Conservation (phyloP, 2,113 vertebrate genomes). For the Centropristis striata region DNA sequence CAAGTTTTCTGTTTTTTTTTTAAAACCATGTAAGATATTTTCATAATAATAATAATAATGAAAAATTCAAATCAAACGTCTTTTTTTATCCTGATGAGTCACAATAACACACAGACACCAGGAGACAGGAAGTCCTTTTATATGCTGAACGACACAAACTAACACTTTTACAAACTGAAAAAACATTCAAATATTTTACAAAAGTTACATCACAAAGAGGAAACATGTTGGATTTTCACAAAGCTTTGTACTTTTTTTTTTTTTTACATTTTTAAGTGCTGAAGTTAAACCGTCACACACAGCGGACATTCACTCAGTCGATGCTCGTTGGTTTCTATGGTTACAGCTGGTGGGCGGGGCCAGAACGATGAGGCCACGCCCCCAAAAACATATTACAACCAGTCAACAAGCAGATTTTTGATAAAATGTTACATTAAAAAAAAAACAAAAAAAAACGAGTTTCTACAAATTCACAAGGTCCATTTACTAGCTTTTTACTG, state of each 20-base stretch:
- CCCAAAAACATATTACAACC: not conserved
- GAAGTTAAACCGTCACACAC: slow-evolving; percentile 35
- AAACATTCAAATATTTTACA: slow-evolving; percentile 42
- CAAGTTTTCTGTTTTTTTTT: too few species aligned
- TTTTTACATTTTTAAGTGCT: slow-evolving; percentile 51
- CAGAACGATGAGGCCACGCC: not conserved
- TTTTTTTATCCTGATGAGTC: slow-evolving; percentile 32
- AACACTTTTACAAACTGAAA: slow-evolving; percentile 31
- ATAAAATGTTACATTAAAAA: not conserved
- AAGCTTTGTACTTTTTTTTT: not conserved
- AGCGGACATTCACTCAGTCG: slow-evolving; percentile 16
- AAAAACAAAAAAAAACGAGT: not conserved
- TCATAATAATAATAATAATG: too few species aligned
- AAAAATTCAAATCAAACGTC: not conserved
- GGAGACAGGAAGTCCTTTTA: slow-evolving; percentile 19
- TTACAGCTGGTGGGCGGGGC: not conserved
- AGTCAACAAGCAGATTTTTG: not conserved
- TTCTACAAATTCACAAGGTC: not conserved
- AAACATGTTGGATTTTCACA: slow-evolving; percentile 6
- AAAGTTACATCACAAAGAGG: slow-evolving; percentile 41
- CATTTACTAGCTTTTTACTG: not conserved
- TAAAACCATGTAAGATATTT: too few species aligned
- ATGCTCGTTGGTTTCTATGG: not conserved
- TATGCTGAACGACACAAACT: slow-evolving; percentile 26
- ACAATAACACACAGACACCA: not conserved